Evolutionary conservation across 2,888 invertebrate species (phyloP).

Genomic region (Xestia xanthographa): DNA sequence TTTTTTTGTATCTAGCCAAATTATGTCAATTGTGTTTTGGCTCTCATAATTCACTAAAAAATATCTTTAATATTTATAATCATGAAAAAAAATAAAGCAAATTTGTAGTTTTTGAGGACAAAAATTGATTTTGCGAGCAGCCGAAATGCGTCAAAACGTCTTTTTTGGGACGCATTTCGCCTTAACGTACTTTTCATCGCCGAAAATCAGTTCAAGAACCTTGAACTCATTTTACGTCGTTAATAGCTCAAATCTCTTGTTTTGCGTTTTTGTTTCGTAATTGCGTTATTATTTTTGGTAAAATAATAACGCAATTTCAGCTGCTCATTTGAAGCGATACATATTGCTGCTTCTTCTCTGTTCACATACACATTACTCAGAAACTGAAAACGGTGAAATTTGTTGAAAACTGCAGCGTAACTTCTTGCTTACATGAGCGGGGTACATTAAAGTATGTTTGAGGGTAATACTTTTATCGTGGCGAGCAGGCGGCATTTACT

Average conservation of each 20-base stretch:
- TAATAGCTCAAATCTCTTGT: not conserved
- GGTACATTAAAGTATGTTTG: slow-evolving; percentile 67
- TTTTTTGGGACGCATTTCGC: too few species aligned
- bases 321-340: not conserved
- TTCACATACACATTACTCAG: slow-evolving; percentile 28
- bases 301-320: slow-evolving; percentile 15
- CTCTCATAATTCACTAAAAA: too few species aligned
- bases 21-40: too few species aligned
- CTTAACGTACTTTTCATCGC: not conserved
- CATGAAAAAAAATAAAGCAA: too few species aligned
- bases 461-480: slow-evolving; percentile 78
- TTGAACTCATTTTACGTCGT: not conserved
- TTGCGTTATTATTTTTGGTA: too few species aligned
- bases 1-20: too few species aligned
- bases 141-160: too few species aligned
- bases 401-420: slow-evolving; percentile 49
- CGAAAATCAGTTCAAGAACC: not conserved
- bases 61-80: too few species aligned
- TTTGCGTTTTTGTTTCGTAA: too few species aligned
- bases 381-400: slow-evolving; percentile 33
- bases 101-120: too few species aligned
- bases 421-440: slow-evolving; percentile 47
- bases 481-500: slow-evolving; percentile 74
- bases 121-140: too few species aligned
- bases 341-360: not conserved